Percentiles rank a stretch among this genome's conserved stretches.
These are phyloP conservation scores for Pandemis corylana DNA, from an alignment of 2,888 invertebrate species.

Conservation along the genomic window DNA sequence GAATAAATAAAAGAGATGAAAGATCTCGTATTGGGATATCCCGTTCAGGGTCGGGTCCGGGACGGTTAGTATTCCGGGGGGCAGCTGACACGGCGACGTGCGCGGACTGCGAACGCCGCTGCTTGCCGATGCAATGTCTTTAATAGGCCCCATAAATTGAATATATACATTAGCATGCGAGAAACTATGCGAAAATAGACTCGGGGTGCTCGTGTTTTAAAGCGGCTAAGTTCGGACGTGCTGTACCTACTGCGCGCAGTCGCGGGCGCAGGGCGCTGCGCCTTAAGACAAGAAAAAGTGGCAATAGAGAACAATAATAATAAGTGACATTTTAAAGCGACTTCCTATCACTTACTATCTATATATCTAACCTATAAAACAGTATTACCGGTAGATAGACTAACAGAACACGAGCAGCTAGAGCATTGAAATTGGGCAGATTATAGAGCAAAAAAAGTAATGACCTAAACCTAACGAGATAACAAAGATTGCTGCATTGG, in stretches of 20 bases:
- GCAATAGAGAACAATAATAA: too few species aligned
- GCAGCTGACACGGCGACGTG: constrained; percentile 48
- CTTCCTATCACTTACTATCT: too few species aligned
- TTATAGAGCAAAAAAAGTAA: too few species aligned
- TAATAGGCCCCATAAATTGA: constrained; percentile 75
- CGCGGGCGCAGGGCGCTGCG: not conserved
- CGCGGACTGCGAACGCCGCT: constrained; percentile 45
- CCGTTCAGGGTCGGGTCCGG: not conserved
- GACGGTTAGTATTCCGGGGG: constrained; percentile 31
- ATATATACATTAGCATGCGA: constrained; percentile 63
- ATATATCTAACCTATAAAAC: too few species aligned
- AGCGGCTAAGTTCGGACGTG: not conserved
- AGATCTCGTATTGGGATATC: not conserved
- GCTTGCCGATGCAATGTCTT: constrained; percentile 68
- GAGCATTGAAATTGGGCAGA: too few species aligned
- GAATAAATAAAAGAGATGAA: constrained; percentile 7
- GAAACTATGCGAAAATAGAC: constrained; percentile 54
- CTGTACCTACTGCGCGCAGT: not conserved
- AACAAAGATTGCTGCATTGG: too few species aligned
- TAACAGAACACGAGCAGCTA: too few species aligned
- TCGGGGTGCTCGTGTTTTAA: constrained; percentile 41
- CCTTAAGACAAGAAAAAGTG: not conserved
- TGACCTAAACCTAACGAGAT: too few species aligned
- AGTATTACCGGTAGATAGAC: too few species aligned
- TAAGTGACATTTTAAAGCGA: too few species aligned